Conservation (phyloP, 2,888 invertebrate species). For the Drosophila hamatofila region DNA sequence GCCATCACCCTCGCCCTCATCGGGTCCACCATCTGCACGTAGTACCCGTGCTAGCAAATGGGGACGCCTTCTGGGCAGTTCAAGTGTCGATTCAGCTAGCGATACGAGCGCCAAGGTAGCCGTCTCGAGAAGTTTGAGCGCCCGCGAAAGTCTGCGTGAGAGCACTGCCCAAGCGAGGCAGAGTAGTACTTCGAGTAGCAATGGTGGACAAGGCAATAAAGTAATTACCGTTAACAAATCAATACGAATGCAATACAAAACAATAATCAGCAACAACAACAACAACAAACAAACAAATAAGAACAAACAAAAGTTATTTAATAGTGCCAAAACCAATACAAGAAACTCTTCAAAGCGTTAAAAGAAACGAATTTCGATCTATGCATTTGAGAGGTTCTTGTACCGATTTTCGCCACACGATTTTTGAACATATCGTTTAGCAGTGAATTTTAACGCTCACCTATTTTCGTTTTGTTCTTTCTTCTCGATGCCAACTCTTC, state of each 20-base stretch:
- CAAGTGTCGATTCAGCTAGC: slow-evolving; percentile 91
- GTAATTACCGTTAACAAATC: slow-evolving; percentile 80
- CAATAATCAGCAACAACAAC: slow-evolving; percentile 13
- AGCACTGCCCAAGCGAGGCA: slow-evolving; percentile 85
- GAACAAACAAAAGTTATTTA: neutral
- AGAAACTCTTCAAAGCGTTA: slow-evolving; percentile 21
- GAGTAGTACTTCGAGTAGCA: slow-evolving; percentile 86
- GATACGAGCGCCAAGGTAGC: slow-evolving; percentile 87
- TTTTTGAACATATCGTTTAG: slow-evolving; percentile 16
- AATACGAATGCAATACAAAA: slow-evolving; percentile 32
- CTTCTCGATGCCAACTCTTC: slow-evolving; percentile 59
- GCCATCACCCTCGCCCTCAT: slow-evolving; percentile 85
- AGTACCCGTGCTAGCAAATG: slow-evolving; percentile 89
- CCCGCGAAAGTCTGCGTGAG: slow-evolving; percentile 86
- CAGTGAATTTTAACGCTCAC: slow-evolving; percentile 54
- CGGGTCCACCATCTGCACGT: slow-evolving; percentile 86
- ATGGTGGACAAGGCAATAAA: slow-evolving; percentile 86
- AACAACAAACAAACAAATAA: slow-evolving; percentile 14
- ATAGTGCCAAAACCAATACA: slow-evolving; percentile 43
- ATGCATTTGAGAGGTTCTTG: slow-evolving; percentile 33
- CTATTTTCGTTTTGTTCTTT: slow-evolving; percentile 57
- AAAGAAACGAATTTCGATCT: slow-evolving; percentile 3
- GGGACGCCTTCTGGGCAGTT: slow-evolving; percentile 92
- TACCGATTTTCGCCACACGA: slow-evolving; percentile 40
- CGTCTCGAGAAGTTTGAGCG: slow-evolving; percentile 87